These are phyloP conservation scores for Sebastes alutus DNA, from an alignment of 2,797 vertebrate species.

Conservation along the genomic window DNA sequence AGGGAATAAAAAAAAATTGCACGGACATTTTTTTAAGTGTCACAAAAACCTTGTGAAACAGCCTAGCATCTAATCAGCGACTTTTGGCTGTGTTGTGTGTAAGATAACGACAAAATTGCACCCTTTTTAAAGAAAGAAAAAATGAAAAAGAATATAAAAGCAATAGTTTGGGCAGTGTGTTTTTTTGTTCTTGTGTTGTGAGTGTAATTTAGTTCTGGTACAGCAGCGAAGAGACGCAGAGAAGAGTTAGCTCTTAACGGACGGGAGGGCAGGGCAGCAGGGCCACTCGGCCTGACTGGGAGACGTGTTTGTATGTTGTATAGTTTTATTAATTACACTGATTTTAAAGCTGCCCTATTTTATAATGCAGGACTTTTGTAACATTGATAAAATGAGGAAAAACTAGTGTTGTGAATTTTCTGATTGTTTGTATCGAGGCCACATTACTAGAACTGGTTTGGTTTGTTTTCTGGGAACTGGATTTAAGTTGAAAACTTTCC, in stretches of 20 bases:
- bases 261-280: conserved; percentile 43
- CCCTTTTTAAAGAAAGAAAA: conserved; percentile 91
- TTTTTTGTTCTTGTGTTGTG: conserved; percentile 89
- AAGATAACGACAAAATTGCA: conserved; percentile 93
- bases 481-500: conserved; percentile 98
- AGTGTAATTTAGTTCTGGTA: conserved; percentile 89
- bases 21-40: conserved; percentile 87
- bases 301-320: conserved; percentile 97
- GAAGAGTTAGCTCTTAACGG: conserved; percentile 44
- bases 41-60: conserved; percentile 86
- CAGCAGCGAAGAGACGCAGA: conserved; percentile 74
- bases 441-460: conserved; percentile 93
- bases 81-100: conserved; percentile 88
- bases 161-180: conserved; percentile 98
- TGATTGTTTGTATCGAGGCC: conserved; percentile 96
- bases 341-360: conserved; percentile 99
- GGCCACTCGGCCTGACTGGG: conserved; percentile 85
- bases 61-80: conserved; percentile 92
- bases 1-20: conserved; percentile 87
- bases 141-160: conserved; percentile 89
- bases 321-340: conserved; percentile 99
- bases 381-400: conserved; percentile 98
- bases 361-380: conserved; percentile 99
- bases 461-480: conserved; percentile 90
- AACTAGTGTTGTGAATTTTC: conserved; percentile 97